Evolutionary conservation across 2,797 vertebrate genomes (phyloP).

Genomic region (Tokudaia tokunoshimensis): DNA sequence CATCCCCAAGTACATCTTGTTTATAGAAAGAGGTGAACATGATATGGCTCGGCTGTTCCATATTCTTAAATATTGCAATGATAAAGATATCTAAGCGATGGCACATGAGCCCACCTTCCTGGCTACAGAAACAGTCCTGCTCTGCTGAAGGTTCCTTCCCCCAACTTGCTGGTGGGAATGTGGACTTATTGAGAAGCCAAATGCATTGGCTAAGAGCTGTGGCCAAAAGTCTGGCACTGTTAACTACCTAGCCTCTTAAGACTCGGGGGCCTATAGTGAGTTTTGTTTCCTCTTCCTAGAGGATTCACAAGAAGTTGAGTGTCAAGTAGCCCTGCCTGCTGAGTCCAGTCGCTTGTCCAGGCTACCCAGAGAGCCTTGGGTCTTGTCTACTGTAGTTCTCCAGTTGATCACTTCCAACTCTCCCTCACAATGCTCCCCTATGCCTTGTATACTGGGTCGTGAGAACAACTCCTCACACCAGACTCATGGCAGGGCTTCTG

Average conservation of each 20-base stretch:
- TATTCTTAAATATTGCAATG: not conserved
- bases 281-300: not conserved
- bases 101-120: constrained; percentile 4
- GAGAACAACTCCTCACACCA: not conserved
- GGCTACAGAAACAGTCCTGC: not conserved
- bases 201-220: not conserved
- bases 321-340: not conserved
- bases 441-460: no score
- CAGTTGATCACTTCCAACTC: not conserved
- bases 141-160: not conserved
- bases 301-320: not conserved
- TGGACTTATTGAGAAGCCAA: no score
- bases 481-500: no score
- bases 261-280: not conserved
- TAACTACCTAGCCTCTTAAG: not conserved
- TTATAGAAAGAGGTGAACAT: constrained; percentile 2
- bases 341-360: not conserved
- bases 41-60: not conserved
- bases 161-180: not conserved
- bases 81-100: not conserved
- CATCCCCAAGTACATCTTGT: not conserved
- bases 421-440: not conserved
- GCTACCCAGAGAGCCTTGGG: not conserved
- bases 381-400: not conserved
- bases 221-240: not conserved